Conservation (phyloP, 2,888 invertebrate genomes). For the Meta bourneti region DNA sequence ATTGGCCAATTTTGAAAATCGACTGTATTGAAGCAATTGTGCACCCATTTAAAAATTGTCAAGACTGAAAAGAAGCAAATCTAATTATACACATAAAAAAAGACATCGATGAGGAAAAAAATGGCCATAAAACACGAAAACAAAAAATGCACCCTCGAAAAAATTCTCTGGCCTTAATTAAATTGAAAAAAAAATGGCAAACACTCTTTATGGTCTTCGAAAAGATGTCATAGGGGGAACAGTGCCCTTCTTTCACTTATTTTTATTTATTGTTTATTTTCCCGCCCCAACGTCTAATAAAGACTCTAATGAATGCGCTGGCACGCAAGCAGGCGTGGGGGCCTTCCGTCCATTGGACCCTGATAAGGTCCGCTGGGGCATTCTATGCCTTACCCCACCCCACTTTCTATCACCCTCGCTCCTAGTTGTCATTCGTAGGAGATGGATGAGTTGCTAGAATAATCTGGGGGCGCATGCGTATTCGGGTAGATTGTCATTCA, state of each 20-base stretch:
- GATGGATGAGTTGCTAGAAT: constrained; percentile 60
- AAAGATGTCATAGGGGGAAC: constrained; percentile 48
- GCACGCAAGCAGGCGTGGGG: constrained; percentile 51
- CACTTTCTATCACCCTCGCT: neutral
- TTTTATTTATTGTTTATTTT: constrained; percentile 46
- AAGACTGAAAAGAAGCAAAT: neutral
- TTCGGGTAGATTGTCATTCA: neutral
- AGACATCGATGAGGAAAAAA: neutral
- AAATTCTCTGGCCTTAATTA: constrained; percentile 4
- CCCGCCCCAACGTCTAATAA: constrained; percentile 49
- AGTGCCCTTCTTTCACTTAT: constrained; percentile 38
- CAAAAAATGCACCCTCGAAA: neutral
- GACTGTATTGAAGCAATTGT: neutral
- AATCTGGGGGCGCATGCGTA: constrained; percentile 51
- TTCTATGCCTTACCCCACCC: neutral
- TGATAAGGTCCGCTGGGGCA: constrained; percentile 39
- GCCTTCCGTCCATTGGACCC: constrained; percentile 21
- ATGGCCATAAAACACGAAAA: neutral
- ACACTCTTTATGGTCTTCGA: constrained; percentile 3
- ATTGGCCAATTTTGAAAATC: neutral
- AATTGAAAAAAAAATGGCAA: constrained; percentile 18
- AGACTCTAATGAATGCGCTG: constrained; percentile 64
- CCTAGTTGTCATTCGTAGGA: constrained; percentile 50
- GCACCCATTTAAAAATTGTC: neutral
- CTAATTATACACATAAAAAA: neutral